Conservation (phyloP, 2,113 vertebrate genomes). For the Geothlypis trichas region DNA sequence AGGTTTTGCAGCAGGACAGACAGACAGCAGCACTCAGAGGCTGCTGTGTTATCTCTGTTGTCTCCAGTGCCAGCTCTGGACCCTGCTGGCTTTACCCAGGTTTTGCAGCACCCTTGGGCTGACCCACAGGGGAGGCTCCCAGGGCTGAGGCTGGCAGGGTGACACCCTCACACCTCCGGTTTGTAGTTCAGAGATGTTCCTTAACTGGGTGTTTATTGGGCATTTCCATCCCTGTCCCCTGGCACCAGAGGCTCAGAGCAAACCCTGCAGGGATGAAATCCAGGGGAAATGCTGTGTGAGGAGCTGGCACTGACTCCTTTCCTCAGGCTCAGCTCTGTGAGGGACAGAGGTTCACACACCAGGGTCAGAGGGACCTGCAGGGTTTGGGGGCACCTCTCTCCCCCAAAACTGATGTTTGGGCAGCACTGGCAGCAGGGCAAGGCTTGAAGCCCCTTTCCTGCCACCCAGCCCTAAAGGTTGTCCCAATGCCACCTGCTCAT, state of each 20-base stretch:
- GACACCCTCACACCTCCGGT: neutral
- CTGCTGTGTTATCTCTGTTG: neutral
- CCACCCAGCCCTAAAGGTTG: rapidly evolving
- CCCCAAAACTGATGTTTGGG: neutral
- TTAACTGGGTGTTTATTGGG: neutral
- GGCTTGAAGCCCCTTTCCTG: neutral
- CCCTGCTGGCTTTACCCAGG: neutral
- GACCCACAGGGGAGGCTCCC: neutral
- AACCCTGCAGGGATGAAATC: neutral
- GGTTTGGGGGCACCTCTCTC: neutral
- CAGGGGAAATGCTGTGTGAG: neutral
- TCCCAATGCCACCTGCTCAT: neutral
- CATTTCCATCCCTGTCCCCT: neutral
- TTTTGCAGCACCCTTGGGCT: neutral
- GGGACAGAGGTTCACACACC: neutral
- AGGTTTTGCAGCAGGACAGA: neutral
- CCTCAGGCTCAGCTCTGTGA: neutral
- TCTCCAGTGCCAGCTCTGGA: neutral
- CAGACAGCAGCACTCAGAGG: neutral
- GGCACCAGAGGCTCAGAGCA: neutral
- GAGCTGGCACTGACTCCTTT: rapidly evolving
- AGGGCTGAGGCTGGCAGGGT: neutral
- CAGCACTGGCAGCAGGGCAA: neutral
- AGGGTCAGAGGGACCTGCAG: neutral
- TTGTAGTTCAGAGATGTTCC: neutral